Conservation (phyloP, 1,140 invertebrate species). For the Platyura marginata region DNA sequence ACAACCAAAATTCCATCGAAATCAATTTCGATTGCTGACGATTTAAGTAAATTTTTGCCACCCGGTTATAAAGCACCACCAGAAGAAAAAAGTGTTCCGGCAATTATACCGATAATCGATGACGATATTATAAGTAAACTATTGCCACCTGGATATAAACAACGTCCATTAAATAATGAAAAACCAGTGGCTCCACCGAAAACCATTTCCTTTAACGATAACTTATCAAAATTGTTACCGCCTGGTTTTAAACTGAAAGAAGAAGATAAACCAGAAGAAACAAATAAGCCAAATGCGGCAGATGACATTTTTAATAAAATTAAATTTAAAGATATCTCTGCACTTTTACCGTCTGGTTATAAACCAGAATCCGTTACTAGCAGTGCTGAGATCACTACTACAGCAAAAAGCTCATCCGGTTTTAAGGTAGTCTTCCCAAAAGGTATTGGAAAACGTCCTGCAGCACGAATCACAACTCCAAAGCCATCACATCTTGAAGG, state of each 20-base stretch:
- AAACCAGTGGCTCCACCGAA: conserved; percentile 12
- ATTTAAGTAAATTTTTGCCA: conserved; percentile 36
- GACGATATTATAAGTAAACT: conserved; percentile 24
- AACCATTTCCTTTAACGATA: conserved; percentile 13
- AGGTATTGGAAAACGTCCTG: conserved; percentile 47
- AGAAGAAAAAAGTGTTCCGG: conserved; percentile 10
- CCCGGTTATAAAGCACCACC: conserved; percentile 28
- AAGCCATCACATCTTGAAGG: conserved; percentile 17
- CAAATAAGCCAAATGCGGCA: conserved; percentile 10
- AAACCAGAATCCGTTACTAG: conserved; percentile 15
- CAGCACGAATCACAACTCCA: conserved; percentile 38
- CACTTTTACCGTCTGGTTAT: conserved; percentile 38
- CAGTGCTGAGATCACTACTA: conserved; percentile 15
- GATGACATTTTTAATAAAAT: conserved; percentile 22
- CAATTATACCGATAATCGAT: conserved; percentile 14
- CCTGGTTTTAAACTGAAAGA: conserved; percentile 32
- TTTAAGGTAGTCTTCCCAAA: conserved; percentile 63
- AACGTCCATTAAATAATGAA: conserved; percentile 13
- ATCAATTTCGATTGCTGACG: conserved; percentile 14
- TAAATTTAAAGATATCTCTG: conserved; percentile 32
- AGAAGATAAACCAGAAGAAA: conserved; percentile 13
- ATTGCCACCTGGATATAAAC: conserved; percentile 29
- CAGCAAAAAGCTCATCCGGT: conserved; percentile 25
- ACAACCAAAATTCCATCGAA: conserved; percentile 12
- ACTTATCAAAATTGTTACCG: too few relatives aligned